Evolutionary conservation across 1,140 invertebrate species (phyloP), one percentile per base, ranked within the genome.

Genomic region (Drosophila arawakana): DNA sequence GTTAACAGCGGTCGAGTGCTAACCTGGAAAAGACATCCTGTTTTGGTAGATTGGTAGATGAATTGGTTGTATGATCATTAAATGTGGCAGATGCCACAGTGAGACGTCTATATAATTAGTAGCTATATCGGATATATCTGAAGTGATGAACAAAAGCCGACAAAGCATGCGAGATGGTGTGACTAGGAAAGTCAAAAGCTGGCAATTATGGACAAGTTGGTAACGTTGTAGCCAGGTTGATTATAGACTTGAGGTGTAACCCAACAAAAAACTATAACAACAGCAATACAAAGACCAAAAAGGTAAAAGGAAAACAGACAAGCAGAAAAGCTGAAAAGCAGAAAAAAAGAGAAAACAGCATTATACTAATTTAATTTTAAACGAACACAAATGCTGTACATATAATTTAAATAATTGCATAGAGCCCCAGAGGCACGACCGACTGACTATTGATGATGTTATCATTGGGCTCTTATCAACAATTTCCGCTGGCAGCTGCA

Each of bases 281-380:
- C 3, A 50, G 15, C 44, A 3, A 7, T 34, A 7, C 13, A 11
- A 39, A 8, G 35, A 15, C 15, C 41, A n/a, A 7, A 69, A 46
- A 44, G 21, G 10, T 30, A 47, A 7, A 41, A 7, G 9, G 10
- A 39, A 8, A 46, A 15, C 18, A 21, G 18, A 15, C 15, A 15
- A 15, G 11, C 41, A 11, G 4, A 69, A 69, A 46, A 35, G 21
- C 4, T 1, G 50, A 34, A 37, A 37, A 44, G 15, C 15, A 15
- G 15, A 15, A 15, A 15, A 18, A 46, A 50, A 59, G 57, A 21
- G 76, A 65, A 47, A 68, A 80, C 46, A 47, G 67, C 79, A 86
- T 86, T 82, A 82, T 85, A 85, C 82, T 85, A 85, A 86, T 85
- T 85, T 82, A 80, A 85, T 85, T 85, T 85, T 85, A 85, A 85